A percentile compares a stretch with the other conserved stretches of the same genome.
phyloP scores from a whole-genome alignment of 2,797 vertebrate genomes.

The Eutrigla gurnardus region DNA sequence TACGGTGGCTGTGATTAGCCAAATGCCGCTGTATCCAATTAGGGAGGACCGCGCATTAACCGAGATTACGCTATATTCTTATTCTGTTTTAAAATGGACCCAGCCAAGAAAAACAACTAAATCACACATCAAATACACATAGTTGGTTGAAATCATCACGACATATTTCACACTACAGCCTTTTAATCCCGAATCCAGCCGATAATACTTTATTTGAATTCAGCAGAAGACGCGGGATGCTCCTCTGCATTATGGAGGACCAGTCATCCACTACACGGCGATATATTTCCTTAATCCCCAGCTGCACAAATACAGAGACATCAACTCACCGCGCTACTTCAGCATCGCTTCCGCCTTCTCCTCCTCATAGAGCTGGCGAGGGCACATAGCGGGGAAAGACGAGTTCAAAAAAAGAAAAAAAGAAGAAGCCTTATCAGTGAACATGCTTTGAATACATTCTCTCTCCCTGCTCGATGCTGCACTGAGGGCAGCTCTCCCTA shows the following conservation, averaged over 20 bases:
- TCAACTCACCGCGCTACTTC: conserved; percentile 72
- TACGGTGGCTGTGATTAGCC: conserved; percentile 74
- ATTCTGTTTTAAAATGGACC: conserved; percentile 50
- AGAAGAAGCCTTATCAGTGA: conserved; percentile 44
- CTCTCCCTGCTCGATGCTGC: conserved; percentile 51
- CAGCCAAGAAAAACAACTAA: conserved; percentile 16
- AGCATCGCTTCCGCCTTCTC: conserved; percentile 46
- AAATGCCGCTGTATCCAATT: conserved; percentile 77
- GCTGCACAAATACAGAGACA: conserved; percentile 20
- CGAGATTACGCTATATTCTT: conserved; percentile 57
- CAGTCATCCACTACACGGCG: conserved; percentile 44
- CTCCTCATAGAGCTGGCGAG: conserved; percentile 16
- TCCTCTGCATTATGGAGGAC: conserved; percentile 62
- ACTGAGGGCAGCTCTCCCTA: conserved; percentile 60
- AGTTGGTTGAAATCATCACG: not conserved
- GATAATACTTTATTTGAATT: conserved; percentile 44
- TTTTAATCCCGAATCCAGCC: not conserved
- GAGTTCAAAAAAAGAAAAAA: not conserved
- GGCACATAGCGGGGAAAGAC: conserved; percentile 13
- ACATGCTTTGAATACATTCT: conserved; percentile 27
- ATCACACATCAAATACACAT: not conserved
- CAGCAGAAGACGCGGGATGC: conserved; percentile 39
- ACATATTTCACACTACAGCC: not conserved
- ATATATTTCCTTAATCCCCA: conserved; percentile 27
- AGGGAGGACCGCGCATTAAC: conserved; percentile 71